Evolutionary conservation across 2,888 invertebrate genomes (phyloP).

Genomic region (Orgyia antiqua): DNA sequence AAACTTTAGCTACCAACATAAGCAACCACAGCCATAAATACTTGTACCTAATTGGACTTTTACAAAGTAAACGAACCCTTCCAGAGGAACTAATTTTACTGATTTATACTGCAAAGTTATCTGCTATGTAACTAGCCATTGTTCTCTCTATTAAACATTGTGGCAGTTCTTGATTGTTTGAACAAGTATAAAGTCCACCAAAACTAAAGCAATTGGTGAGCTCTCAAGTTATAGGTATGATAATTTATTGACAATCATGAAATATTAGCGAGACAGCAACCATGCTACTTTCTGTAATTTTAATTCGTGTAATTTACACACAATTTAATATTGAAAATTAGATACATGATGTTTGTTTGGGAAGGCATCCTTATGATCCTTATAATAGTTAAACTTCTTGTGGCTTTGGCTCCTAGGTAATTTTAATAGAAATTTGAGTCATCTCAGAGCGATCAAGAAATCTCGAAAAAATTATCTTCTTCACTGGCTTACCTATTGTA

Average conservation of each 20-base stretch:
- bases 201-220: conserved; percentile 26
- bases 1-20: conserved; percentile 2
- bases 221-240: conserved; percentile 22
- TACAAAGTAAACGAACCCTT: conserved; percentile 17
- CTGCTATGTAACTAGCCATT: conserved; percentile 26
- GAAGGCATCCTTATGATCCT: no score
- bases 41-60: conserved; percentile 14
- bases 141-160: conserved; percentile 25
- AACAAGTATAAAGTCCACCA: conserved; percentile 14
- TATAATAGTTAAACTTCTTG: no score
- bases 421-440: no score
- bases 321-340: no score
- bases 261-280: no score
- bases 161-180: conserved; percentile 24
- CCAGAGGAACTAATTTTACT: conserved; percentile 17
- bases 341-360: no score
- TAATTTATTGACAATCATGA: conserved; percentile 29
- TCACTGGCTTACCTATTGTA: no score
- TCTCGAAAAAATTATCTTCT: no score
- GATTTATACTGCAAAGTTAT: conserved; percentile 27
- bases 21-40: conserved; percentile 9
- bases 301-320: no score
- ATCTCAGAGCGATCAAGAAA: no score
- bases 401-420: no score
- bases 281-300: no score